Percentiles rank a stretch among this genome's conserved stretches.
Evolutionary conservation across 2,113 vertebrate species (phyloP).

Genomic region (Peromyscus maniculatus): DNA sequence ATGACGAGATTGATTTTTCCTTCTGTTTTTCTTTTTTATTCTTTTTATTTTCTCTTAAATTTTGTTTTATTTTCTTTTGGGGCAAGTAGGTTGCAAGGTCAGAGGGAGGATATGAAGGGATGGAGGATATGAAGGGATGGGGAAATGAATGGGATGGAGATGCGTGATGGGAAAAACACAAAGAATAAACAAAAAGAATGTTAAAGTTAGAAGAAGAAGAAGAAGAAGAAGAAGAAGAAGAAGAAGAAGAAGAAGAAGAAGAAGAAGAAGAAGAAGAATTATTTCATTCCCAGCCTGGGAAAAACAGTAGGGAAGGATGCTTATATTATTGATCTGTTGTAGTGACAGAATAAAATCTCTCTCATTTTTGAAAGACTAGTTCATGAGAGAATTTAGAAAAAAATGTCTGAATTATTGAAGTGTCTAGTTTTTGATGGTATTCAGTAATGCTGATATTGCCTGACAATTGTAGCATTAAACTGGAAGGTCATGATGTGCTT

Average conservation of each 20-base stretch:
- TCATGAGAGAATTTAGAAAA: neutral
- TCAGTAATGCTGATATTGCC: neutral
- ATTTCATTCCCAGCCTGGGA: neutral
- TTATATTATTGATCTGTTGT: neutral
- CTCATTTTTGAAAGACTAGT: neutral
- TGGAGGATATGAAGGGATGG: neutral
- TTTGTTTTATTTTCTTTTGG: too few species aligned
- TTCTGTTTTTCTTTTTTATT: too few species aligned
- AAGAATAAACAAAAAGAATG: neutral
- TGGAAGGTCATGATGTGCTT: neutral
- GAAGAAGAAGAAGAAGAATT: too few species aligned
- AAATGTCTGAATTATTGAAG: constrained; percentile 31
- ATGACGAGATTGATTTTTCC: too few species aligned
- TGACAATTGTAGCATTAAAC: neutral
- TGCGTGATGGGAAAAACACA: neutral
- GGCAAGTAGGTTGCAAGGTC: too few species aligned
- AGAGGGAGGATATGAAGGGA: neutral
- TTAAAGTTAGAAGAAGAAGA: neutral
- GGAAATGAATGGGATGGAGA: neutral
- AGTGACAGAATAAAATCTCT: neutral
- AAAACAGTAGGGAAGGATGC: rapidly evolving
- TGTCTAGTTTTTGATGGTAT: neutral
- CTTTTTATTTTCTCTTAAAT: too few species aligned
- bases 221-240: neutral
- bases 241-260: too few species aligned